Conservation (phyloP, 2,888 invertebrate genomes). For the Agrotis clavis region DNA sequence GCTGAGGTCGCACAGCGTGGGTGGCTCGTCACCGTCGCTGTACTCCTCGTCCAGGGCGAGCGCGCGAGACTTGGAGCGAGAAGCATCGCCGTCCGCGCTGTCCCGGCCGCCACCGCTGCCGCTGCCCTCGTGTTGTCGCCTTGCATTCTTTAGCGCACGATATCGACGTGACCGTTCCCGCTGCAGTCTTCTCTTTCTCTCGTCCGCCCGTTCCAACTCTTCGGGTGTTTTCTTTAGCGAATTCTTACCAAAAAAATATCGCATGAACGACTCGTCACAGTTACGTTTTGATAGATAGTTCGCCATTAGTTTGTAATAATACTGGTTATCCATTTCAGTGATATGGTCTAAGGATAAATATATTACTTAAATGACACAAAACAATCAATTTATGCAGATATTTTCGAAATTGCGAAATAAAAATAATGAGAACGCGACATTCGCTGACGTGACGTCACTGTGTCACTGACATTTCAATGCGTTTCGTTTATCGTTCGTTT, state of each 20-base stretch:
- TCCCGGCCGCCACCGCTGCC: slow-evolving; percentile 75
- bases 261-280: slow-evolving; percentile 89
- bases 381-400: slow-evolving; percentile 70
- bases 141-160: slow-evolving; percentile 86
- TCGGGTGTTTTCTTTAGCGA: slow-evolving; percentile 86
- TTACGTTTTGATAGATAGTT: slow-evolving; percentile 88
- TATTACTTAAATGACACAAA: slow-evolving; percentile 45
- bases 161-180: slow-evolving; percentile 86
- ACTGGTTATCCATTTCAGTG: slow-evolving; percentile 85
- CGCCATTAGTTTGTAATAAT: slow-evolving; percentile 89
- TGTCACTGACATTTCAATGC: slow-evolving; percentile 67
- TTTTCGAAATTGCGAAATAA: slow-evolving; percentile 87
- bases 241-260: slow-evolving; percentile 89
- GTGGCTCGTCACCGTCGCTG: slow-evolving; percentile 87
- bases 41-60: slow-evolving; percentile 80
- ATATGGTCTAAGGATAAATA: slow-evolving; percentile 38
- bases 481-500: slow-evolving; percentile 49
- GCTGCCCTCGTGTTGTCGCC: slow-evolving; percentile 84
- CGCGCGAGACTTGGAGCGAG: slow-evolving; percentile 76
- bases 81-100: slow-evolving; percentile 71
- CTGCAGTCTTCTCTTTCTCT: slow-evolving; percentile 86
- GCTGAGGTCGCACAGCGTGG: slow-evolving; percentile 85
- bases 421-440: slow-evolving; percentile 87
- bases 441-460: slow-evolving; percentile 84
- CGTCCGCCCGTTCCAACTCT: slow-evolving; percentile 87